Base-by-base conservation (phyloP, 2,797 vertebrate species). In the Enteromius fasciolatus region DNA sequence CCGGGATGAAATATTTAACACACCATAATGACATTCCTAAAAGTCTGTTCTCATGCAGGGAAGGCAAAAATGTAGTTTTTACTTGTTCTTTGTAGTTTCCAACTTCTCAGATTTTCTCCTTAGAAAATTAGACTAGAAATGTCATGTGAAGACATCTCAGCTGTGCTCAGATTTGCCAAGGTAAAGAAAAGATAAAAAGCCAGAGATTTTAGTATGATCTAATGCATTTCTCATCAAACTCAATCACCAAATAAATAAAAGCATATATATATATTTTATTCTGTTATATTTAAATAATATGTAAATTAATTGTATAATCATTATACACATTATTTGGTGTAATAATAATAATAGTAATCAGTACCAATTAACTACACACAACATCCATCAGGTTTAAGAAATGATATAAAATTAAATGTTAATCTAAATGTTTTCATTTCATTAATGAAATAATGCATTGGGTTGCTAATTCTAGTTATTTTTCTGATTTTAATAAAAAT, bases 1-100 rank as follows among this genome's bases (percentile, higher is more conserved):
- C 68, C 0, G 18, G n/a, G 36, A 75, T 84, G 28, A 86, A 83
- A 86, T 86, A 84, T 86, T 86, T 61, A 82, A 63, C 17, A 17
- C 15, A 18, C 18, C 31, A 17, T 15, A 72, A 46, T 61, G 44
- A 57, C 78, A 84, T 48, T 63, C 52, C 23, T 70, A 11, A 12
- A 80, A 46, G 18, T 33, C 54, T 76, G 5, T 46, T 59, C 8
- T 4, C 8, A 39, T 33, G 61, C 61, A 44, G 8, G 12, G 10
- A 31, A 61, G 33, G 39, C 52, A 61, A 25, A 69, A 54, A 41
- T 44, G 8, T 41, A 39, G 1, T 23, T 67, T 67, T 67, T 39
- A 48, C 4, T 77, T 59, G 23, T 28, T 54, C 46, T 17, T 73
- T 73, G 25, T 33, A 73, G 25, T 33, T 52, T 33, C 72, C 20